Percentiles rank a stretch among this genome's conserved stretches.
phyloP scores from a whole-genome alignment of 2,113 vertebrate genomes.

The Takifugu flavidus region DNA sequence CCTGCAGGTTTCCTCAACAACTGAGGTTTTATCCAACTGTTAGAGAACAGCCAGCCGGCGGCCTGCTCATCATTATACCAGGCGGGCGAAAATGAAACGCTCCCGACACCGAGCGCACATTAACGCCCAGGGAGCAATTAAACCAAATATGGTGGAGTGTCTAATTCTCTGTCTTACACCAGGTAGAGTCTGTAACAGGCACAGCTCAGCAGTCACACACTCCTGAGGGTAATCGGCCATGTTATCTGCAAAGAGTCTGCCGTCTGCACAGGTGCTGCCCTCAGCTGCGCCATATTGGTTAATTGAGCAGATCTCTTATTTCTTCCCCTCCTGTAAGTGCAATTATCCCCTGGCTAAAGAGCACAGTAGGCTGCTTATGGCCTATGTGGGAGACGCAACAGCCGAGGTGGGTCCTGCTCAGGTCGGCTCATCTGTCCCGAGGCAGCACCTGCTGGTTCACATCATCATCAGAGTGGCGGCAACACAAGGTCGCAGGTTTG shows the following conservation, averaged over 20 bases:
- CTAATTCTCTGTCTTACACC: constrained; percentile 42
- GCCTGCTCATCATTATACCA: constrained; percentile 55
- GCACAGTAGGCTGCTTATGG: constrained; percentile 52
- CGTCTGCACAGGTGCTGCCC: constrained; percentile 74
- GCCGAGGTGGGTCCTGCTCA: constrained; percentile 41
- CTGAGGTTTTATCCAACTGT: constrained; percentile 51
- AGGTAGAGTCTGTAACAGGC: constrained; percentile 54
- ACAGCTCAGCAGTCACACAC: constrained; percentile 36
- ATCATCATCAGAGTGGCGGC: too few relatives aligned
- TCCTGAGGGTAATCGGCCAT: constrained; percentile 73
- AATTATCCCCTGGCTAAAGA: constrained; percentile 56
- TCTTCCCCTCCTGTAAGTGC: constrained; percentile 58
- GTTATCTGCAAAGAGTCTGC: constrained; percentile 54
- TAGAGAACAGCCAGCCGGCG: constrained; percentile 41
- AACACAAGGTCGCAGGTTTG: too few relatives aligned
- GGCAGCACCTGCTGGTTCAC: constrained; percentile 18
- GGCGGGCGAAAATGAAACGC: constrained; percentile 62
- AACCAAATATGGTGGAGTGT: constrained; percentile 42
- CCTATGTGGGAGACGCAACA: constrained; percentile 47
- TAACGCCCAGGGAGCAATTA: constrained; percentile 69
- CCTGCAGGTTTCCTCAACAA: constrained; percentile 30
- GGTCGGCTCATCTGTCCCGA: constrained; percentile 9
- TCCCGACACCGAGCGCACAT: constrained; percentile 60
- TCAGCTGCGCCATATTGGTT: constrained; percentile 74
- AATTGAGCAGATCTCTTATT: constrained; percentile 79